Conservation (phyloP, 2,113 vertebrate genomes). For the Platanista minor region DNA sequence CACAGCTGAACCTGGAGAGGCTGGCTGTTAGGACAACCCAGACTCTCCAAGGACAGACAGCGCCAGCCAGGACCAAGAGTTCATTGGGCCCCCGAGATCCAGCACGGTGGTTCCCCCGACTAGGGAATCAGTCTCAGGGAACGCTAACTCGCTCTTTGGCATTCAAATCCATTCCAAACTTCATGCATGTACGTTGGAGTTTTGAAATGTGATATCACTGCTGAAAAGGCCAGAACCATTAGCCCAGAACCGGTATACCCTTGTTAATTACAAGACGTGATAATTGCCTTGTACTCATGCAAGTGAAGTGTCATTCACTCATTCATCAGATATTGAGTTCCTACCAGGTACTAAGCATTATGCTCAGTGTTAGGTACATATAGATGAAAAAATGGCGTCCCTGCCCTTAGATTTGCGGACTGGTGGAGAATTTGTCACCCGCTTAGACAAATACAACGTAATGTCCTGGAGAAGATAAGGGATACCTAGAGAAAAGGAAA, state of each 20-base stretch:
- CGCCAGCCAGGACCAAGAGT: not conserved
- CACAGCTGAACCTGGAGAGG: conserved; percentile 18
- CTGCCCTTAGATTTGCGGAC: not conserved
- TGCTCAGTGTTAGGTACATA: not conserved
- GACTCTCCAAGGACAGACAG: not conserved
- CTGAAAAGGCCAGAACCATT: not conserved
- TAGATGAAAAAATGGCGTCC: not conserved
- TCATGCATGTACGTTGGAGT: not conserved
- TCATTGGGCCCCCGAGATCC: not conserved
- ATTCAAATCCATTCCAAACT: not conserved
- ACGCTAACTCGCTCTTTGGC: not conserved
- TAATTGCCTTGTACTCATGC: not conserved
- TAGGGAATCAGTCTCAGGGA: not conserved
- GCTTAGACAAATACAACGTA: not conserved
- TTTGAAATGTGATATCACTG: not conserved
- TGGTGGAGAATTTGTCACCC: not conserved
- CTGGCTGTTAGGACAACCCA: not conserved
- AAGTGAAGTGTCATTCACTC: not conserved
- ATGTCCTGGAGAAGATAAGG: not conserved
- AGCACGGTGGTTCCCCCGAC: not conserved
- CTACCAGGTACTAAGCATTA: not conserved
- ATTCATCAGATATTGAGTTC: not conserved
- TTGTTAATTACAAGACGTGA: not conserved
- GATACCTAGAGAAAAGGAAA: not conserved
- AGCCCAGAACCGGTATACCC: not conserved